Evolutionary conservation across 2,113 vertebrate genomes (phyloP).

Genomic region (Callopanchax toddi): DNA sequence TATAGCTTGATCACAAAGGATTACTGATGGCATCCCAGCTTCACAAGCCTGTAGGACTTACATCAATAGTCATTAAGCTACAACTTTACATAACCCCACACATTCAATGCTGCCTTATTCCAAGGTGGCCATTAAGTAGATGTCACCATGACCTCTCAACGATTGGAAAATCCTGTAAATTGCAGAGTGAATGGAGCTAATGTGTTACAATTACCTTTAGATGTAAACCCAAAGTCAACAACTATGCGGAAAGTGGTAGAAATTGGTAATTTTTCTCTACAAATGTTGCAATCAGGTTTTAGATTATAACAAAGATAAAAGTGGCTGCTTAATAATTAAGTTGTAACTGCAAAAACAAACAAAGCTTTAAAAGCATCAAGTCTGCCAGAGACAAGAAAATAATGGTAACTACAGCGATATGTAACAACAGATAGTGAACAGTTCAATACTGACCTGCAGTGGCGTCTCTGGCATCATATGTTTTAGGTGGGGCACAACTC

Average conservation of each 20-base stretch:
- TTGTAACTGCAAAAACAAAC: too few species aligned
- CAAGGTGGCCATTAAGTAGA: not conserved
- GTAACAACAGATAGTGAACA: too few species aligned
- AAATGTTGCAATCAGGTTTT: too few species aligned
- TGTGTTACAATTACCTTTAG: not conserved
- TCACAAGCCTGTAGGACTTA: not conserved
- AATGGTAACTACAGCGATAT: too few species aligned
- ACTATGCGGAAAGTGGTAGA: not conserved
- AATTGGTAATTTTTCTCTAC: too few species aligned
- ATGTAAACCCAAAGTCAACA: not conserved
- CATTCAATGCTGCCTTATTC: not conserved
- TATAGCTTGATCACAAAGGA: not conserved
- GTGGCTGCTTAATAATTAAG: too few species aligned
- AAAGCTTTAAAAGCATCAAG: too few species aligned
- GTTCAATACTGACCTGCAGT: too few species aligned
- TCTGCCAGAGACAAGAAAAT: too few species aligned
- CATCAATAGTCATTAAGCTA: conserved; percentile 1
- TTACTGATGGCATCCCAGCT: not conserved
- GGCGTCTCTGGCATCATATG: too few species aligned
- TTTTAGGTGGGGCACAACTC: too few species aligned
- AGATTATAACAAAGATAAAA: too few species aligned
- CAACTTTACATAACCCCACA: not conserved
- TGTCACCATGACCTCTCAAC: not conserved
- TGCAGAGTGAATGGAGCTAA: not conserved
- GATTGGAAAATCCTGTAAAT: not conserved